Base-by-base conservation (phyloP, 1,140 invertebrate genomes). In the Drosophila mauritiana region DNA sequence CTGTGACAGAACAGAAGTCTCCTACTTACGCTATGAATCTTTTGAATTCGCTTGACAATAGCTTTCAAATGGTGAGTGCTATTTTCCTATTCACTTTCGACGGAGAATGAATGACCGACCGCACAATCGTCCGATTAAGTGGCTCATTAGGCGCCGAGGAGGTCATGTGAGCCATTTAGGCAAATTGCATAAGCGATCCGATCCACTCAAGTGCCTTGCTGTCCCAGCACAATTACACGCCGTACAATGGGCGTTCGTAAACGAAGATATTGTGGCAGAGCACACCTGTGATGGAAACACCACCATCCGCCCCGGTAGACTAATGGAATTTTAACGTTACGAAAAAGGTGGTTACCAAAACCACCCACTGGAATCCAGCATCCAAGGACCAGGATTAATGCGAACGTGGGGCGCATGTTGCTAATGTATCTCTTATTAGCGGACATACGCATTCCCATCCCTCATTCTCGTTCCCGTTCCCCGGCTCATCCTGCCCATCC, bases 261-360 rank as follows among this genome's bases (percentile, higher is more conserved):
- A 12, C 39, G n/a, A n/a, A 22, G 20, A 37, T 25, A 25, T 34
- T 34, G 64, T 17, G 0, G 59, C 42, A 51, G 20, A 62, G 17
- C 55, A 74, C 83, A 89, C 80, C 84, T 78, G 81, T 12, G 20
- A 51, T 51, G 17, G n/a, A 20, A 20, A 36, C 13, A 8, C 13
- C 25, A 15, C 17, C 49, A 39, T 11, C 34, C 62, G 65, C 65
- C 57, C 10, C 1, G 48, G 48, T 57, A 27, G 51, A 61, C 80
- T 91, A 91, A 91, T 91, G 89, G 88, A 88, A 91, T 88, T 91
- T 91, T 69, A 84, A 84, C 80, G 74, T 88, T 65, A 68, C 55
- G 62, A 45, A 45, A 68, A 34, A 10, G n/a, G n/a, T n/a, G n/a
- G n/a, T n/a, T n/a, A n/a, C 37, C 55, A 42, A 31, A 31, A 5